phyloP scores from a whole-genome alignment of 2,797 vertebrate genomes.

The Sebastes paucispinis region DNA sequence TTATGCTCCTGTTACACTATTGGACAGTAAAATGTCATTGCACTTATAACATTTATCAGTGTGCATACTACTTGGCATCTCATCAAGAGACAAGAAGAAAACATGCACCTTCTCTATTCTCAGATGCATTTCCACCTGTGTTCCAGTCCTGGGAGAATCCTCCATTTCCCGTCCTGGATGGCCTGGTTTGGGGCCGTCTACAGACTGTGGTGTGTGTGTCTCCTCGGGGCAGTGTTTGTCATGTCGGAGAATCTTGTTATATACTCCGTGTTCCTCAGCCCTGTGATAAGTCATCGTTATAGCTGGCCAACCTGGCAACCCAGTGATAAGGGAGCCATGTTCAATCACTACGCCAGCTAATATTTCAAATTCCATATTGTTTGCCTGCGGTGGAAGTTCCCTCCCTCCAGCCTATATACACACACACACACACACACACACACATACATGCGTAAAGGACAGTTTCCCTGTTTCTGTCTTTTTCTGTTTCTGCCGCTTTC shows the following conservation, averaged over 20 bases:
- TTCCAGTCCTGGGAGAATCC: slow-evolving; percentile 82
- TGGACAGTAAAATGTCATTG: slow-evolving; percentile 48
- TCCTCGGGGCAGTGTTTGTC: slow-evolving; percentile 85
- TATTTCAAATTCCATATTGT: slow-evolving; percentile 88
- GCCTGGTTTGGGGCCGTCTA: slow-evolving; percentile 72
- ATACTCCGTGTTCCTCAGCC: slow-evolving; percentile 81
- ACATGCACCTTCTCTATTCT: slow-evolving; percentile 40
- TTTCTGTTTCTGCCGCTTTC: slow-evolving; percentile 32
- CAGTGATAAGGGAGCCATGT: slow-evolving; percentile 85
- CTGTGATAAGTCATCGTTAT: slow-evolving; percentile 87
- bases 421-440: slow-evolving; percentile 27
- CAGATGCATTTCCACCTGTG: slow-evolving; percentile 71
- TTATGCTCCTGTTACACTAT: slow-evolving; percentile 36
- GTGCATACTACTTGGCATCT: slow-evolving; percentile 35
- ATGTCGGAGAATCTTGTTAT: slow-evolving; percentile 85
- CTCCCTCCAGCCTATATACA: slow-evolving; percentile 52
- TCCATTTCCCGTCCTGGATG: slow-evolving; percentile 65
- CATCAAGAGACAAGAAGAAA: slow-evolving; percentile 29
- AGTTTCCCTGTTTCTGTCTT: slow-evolving; percentile 41
- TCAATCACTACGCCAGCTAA: slow-evolving; percentile 84
- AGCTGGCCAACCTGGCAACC: slow-evolving; percentile 84
- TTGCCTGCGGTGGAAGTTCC: slow-evolving; percentile 78
- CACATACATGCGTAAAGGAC: slow-evolving; percentile 24
- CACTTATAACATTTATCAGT: slow-evolving; percentile 41
- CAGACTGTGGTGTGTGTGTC: slow-evolving; percentile 60